Base-by-base conservation (phyloP, 2,113 vertebrate genomes). In the Pleuronectes platessa region DNA sequence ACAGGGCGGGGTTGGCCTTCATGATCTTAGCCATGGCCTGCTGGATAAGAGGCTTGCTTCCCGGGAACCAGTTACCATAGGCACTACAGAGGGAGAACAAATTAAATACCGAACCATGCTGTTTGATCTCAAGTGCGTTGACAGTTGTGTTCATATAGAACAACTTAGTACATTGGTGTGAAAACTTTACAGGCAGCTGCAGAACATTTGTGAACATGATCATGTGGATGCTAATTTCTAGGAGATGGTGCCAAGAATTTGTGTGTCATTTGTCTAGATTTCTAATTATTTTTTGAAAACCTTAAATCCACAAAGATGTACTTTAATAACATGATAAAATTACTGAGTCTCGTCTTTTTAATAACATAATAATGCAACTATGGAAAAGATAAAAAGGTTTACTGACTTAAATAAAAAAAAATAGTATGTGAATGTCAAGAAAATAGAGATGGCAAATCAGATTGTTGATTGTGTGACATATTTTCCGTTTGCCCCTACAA, bases 1-100 rank as follows among this genome's bases (percentile, higher is more conserved):
- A 99, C 68, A 99, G 89, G 6, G 98, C 98, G 23, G 98, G 98
- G 80, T 99, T 99, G 76, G 98, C 98, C 85, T 99, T 99, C 98
- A 99, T 99, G 66, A 99, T 99, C 93, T 99, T 99, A 45, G 98
- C 98, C 98, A 99, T 99, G 58, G 98, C 98, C 91, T 99, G 98
- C 87, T 99, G 98, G 93, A 99, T 99, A 84, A 99, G 94, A 21
- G 98, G 98, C 83, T 99, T 99, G 85, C 96, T 96, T 37, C 98
- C 98, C 14, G 98, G 98, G 88, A 99, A 99, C 98, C 98, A 99
- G 91, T 99, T 99, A 69, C 98, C 98, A 45, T 99, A 99, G 10
- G 96, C 98, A 89, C 98, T 99, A 69, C 42, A 81, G 20, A 59
- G 17, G 13, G 11, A 70, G 49, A 68, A 60, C 11, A 56, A 0